Conservation (phyloP, 2,113 vertebrate species). For the Cynopterus brachyotis region DNA sequence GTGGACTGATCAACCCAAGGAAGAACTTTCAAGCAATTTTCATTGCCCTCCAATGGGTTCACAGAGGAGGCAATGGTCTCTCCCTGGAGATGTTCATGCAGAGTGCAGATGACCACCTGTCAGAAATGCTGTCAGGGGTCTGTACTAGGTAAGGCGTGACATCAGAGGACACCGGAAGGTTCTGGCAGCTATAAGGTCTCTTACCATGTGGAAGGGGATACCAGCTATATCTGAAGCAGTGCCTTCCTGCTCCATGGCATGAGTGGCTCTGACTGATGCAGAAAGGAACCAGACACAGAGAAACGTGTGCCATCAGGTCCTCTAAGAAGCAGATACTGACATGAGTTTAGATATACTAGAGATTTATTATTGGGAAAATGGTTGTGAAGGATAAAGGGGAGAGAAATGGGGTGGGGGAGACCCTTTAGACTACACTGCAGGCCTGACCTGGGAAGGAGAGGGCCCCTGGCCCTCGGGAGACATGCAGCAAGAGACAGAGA, state of each 20-base stretch:
- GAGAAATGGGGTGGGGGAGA: background rate
- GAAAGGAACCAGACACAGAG: background rate
- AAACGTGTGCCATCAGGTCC: background rate
- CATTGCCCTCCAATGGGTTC: background rate
- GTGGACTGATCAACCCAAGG: background rate
- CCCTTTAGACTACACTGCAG: background rate
- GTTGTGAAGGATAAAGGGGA: background rate
- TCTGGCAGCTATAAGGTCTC: background rate
- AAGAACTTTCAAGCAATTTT: background rate
- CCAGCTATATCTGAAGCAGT: background rate
- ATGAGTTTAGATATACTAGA: fast-evolving
- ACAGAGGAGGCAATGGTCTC: background rate
- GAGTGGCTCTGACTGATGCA: background rate
- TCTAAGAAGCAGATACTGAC: background rate
- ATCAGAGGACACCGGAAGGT: background rate
- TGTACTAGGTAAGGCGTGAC: background rate
- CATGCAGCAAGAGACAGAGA: background rate
- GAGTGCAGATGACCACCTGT: background rate
- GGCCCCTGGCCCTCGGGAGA: background rate
- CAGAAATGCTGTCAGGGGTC: background rate
- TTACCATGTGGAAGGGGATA: background rate
- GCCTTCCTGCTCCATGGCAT: background rate
- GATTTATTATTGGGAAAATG: background rate
- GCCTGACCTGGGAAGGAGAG: background rate
- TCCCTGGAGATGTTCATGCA: background rate